Evolutionary conservation across 2,797 vertebrate species (phyloP).

Genomic region (Lagodon rhomboides): DNA sequence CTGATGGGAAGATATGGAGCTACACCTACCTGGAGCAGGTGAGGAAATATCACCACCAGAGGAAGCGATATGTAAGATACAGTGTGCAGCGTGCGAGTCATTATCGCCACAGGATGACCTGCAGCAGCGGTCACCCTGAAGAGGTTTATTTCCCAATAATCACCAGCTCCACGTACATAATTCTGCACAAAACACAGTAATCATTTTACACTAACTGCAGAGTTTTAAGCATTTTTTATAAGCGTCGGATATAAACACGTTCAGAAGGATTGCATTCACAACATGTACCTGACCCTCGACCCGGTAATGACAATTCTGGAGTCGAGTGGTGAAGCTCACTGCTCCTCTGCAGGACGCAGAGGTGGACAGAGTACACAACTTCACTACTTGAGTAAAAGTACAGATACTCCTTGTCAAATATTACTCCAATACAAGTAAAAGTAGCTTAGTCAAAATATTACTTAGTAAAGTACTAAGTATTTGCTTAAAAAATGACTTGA

Average conservation of each 20-base stretch:
- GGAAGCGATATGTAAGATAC: conserved; percentile 31
- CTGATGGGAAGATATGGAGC: conserved; percentile 99
- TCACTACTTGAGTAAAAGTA: too few species aligned
- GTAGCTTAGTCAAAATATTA: too few species aligned
- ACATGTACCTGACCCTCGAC: not conserved
- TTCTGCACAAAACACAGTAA: conserved; percentile 19
- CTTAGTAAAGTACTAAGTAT: too few species aligned
- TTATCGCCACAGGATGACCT: conserved; percentile 36
- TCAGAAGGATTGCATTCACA: not conserved
- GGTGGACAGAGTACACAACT: too few species aligned
- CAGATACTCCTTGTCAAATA: too few species aligned
- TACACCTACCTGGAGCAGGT: conserved; percentile 99
- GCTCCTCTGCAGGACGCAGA: too few species aligned
- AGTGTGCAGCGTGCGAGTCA: conserved; percentile 29
- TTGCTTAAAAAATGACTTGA: too few species aligned
- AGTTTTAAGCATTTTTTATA: conserved; percentile 32
- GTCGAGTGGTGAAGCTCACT: too few species aligned
- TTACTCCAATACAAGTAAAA: too few species aligned
- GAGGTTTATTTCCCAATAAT: conserved; percentile 35
- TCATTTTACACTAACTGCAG: conserved; percentile 21
- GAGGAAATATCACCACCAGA: conserved; percentile 58
- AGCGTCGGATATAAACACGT: conserved; percentile 23
- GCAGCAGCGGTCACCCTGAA: conserved; percentile 49
- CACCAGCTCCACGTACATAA: conserved; percentile 11
- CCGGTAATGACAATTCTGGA: not conserved